phyloP scores from a whole-genome alignment of 2,113 vertebrate species.

The Notarius quadriscutis region DNA sequence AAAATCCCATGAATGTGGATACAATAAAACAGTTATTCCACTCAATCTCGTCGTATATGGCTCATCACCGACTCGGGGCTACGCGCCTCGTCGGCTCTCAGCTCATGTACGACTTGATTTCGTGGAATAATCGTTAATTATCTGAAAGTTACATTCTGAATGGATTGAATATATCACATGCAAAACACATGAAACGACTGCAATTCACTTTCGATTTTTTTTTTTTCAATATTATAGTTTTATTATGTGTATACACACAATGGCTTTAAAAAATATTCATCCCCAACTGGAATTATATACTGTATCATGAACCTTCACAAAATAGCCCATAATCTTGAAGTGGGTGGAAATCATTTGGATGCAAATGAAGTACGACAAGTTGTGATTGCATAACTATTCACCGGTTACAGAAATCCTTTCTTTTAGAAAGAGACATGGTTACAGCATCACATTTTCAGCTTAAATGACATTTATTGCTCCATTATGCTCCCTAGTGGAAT shows the following conservation, averaged over 20 bases:
- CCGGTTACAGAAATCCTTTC: neutral
- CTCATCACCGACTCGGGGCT: no score
- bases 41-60: no score
- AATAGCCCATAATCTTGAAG: neutral
- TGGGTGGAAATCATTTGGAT: neutral
- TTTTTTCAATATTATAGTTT: neutral
- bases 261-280: no score
- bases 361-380: neutral
- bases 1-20: no score
- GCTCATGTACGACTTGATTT: no score
- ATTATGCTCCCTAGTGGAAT: constrained; percentile 13
- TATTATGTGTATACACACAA: no score
- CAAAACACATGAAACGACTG: neutral
- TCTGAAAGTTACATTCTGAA: neutral
- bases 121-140: neutral
- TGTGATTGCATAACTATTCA: neutral
- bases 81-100: no score
- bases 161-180: neutral
- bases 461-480: neutral
- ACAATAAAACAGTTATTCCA: no score
- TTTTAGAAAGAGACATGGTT: neutral
- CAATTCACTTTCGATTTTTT: no score
- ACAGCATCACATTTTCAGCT: neutral
- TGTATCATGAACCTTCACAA: neutral
- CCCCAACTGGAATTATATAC: neutral